Evolutionary conservation across 2,888 invertebrate species (phyloP), one percentile per base, ranked within the genome.

Genomic region (Sicus ferrugineus): DNA sequence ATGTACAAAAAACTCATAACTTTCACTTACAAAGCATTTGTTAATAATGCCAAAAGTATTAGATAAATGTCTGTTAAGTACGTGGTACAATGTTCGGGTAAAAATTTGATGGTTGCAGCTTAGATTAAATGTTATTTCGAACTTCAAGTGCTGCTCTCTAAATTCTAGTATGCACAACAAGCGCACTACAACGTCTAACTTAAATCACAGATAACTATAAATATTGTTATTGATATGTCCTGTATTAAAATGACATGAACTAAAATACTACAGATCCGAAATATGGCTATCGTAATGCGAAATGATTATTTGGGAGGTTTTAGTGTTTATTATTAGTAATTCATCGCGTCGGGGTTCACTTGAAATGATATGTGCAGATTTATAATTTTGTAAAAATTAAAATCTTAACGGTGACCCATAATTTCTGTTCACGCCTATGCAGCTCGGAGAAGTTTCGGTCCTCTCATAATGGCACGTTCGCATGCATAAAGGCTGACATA

Each of bases 131-230:
- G 54, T 16, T 26, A 28, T 16, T 7, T 11, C 54, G 14, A 7
- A 14, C 16, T 54, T 28, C 26, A 54, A 28, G 26, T 54, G 28
- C 1, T 54, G n/a, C 31, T 26, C 9, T 48, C 23, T 50, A 30
- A 34, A 38, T 42, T 11, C 19, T 19, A 42, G 48, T 54, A 38
- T 52, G 46, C n/a, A n/a, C n/a, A n/a, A 67, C 31, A 59, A 59
- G 30, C 42, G 48, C 26, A 48, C 21, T 67, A 59, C 3, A 70
- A 63, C 80, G 83, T 80, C 79, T 83, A 84, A 83, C 83, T 83
- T 83, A 83, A 83, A 83, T 83, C 83, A 83, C 83, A 84, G 83
- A 84, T 83, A 80, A 67, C 58, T 67, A 58, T 48, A 67, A 48
- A 59, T 67, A 67, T 58, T 67, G 48, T 67, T 67, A 67, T 46